Evolutionary conservation across 37 sponge, comb jelly and placozoan species (phyloP).

Genomic region (Aphrocallistes beatrix): DNA sequence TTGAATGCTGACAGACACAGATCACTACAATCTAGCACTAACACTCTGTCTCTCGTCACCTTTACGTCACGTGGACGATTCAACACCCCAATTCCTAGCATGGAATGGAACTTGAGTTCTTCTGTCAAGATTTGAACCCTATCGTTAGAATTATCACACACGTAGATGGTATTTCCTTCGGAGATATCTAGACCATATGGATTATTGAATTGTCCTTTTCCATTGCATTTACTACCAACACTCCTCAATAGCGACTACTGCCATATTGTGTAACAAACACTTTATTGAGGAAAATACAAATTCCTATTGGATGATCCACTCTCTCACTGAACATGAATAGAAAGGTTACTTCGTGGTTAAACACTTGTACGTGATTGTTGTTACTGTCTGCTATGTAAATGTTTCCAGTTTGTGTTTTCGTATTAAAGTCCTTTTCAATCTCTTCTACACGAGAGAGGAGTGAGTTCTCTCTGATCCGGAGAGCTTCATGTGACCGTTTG

Average conservation of each 20-base stretch:
- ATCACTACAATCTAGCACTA: slow-evolving; percentile 6
- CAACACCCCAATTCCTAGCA: neutral
- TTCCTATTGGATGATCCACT: too few species aligned
- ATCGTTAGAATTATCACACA: neutral
- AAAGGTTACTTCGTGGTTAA: too few species aligned
- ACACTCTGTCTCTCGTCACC: neutral
- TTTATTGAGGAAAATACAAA: too few species aligned
- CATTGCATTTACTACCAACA: neutral
- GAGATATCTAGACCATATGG: neutral
- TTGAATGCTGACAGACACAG: neutral
- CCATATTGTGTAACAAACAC: too few species aligned
- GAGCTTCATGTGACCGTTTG: too few species aligned
- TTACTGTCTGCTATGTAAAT: too few species aligned
- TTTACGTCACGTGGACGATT: neutral
- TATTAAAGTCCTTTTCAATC: too few species aligned
- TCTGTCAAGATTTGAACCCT: neutral
- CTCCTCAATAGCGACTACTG: neutral
- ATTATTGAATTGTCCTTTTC: neutral
- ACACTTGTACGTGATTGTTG: too few species aligned
- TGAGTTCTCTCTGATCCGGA: too few species aligned
- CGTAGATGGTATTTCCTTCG: neutral
- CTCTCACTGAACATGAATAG: too few species aligned
- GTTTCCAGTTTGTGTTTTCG: too few species aligned
- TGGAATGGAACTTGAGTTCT: neutral
- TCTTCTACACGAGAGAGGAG: too few species aligned